Conservation (phyloP, 1,140 invertebrate species). For the Heliconius melpomene region DNA sequence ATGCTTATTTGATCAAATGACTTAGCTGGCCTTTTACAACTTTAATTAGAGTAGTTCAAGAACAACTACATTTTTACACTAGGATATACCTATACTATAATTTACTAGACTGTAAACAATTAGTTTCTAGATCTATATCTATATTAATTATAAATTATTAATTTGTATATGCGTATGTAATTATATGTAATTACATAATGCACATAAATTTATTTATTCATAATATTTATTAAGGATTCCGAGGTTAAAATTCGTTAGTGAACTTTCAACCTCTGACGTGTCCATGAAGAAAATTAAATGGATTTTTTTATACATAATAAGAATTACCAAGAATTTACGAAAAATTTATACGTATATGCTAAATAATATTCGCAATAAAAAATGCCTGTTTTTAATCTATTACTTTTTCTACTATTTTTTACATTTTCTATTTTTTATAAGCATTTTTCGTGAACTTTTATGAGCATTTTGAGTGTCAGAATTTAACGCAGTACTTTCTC, state of each 20-base stretch:
- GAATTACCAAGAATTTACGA: not conserved
- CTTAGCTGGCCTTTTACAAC: not conserved
- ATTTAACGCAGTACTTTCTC: no score
- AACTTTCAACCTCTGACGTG: not conserved
- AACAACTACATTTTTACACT: slow-evolving; percentile 1
- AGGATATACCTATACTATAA: not conserved
- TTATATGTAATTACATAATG: not conserved
- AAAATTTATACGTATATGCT: not conserved
- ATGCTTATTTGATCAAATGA: not conserved
- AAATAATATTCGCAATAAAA: no score
- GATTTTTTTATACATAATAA: not conserved
- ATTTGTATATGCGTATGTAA: not conserved
- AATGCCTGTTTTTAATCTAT: no score
- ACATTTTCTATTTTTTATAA: no score
- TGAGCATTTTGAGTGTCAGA: no score
- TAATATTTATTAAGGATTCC: no score
- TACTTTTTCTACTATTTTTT: no score
- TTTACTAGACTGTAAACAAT: not conserved
- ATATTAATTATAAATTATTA: not conserved
- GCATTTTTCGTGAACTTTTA: no score
- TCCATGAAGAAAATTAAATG: not conserved
- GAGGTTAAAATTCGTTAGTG: not conserved
- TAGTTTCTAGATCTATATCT: not conserved
- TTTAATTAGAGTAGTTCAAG: slow-evolving; percentile 3
- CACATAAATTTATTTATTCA: no score